Evolutionary conservation across 2,113 vertebrate genomes (phyloP).

Genomic region (Patagioenas fasciata): DNA sequence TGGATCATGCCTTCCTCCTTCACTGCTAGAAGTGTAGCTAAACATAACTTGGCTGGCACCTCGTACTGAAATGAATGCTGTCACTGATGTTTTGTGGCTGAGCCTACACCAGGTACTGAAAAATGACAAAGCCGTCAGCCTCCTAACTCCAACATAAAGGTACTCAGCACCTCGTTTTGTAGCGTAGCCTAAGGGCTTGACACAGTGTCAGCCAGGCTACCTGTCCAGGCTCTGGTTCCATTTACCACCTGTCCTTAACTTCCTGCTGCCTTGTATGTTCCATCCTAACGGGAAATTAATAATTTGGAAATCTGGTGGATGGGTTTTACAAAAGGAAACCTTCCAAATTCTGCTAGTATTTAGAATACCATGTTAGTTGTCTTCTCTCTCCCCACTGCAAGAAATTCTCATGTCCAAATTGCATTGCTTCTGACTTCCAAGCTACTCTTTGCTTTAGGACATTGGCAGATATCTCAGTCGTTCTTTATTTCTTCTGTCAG

Average conservation of each 20-base stretch:
- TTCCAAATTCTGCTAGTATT: not conserved
- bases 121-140: not conserved
- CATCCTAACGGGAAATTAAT: not conserved
- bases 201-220: not conserved
- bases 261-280: not conserved
- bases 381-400: not conserved
- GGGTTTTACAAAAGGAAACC: not conserved
- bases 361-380: not conserved
- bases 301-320: not conserved
- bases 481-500: conserved; percentile 63
- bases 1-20: conserved; percentile 1
- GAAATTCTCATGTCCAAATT: not conserved
- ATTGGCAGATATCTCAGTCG: not conserved
- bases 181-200: not conserved
- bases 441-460: not conserved
- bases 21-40: not conserved
- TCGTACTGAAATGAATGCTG: not conserved
- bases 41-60: not conserved
- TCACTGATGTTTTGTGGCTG: not conserved
- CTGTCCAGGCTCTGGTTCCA: not conserved
- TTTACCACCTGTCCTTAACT: not conserved
- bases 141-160: not conserved
- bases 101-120: not conserved
- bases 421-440: not conserved
- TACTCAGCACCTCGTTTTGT: not conserved